A percentile compares a stretch with the other conserved stretches of the same genome.
Conservation (phyloP, 2,113 vertebrate genomes). For the Ptilorrhoa leucosticta region DNA sequence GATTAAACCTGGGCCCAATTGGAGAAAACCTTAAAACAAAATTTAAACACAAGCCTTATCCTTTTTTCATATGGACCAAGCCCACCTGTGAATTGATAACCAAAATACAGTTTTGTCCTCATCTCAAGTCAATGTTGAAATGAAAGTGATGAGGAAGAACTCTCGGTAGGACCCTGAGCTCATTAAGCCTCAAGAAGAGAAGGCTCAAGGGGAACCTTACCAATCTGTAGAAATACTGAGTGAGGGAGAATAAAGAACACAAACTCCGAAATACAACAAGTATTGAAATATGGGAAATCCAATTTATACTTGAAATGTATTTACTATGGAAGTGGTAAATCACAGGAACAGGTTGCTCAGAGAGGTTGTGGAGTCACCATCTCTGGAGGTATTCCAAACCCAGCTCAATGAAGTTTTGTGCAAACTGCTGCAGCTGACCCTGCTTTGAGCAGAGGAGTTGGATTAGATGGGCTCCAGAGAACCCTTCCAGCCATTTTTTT, state of each 20-base stretch:
- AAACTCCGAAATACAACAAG: neutral
- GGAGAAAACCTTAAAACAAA: neutral
- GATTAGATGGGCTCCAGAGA: neutral
- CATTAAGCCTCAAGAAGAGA: neutral
- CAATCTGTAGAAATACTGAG: neutral
- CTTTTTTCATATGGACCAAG: neutral
- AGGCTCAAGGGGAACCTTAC: neutral
- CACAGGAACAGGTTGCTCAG: neutral
- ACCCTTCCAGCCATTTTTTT: neutral
- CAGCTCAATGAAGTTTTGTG: neutral
- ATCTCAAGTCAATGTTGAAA: neutral
- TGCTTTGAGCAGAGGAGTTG: neutral
- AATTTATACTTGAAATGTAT: neutral
- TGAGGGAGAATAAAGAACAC: neutral
- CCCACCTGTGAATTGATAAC: neutral
- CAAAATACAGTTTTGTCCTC: neutral
- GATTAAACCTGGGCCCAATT: rapidly evolving
- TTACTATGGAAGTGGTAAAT: neutral
- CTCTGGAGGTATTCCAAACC: neutral
- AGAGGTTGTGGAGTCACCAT: neutral
- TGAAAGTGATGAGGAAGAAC: neutral
- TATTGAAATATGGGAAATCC: neutral
- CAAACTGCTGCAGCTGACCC: neutral
- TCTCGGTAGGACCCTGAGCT: neutral
- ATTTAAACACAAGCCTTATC: neutral